Evolutionary conservation across 2,888 invertebrate species (phyloP), one percentile per base, ranked within the genome.

Genomic region (Cyclophora punctaria): DNA sequence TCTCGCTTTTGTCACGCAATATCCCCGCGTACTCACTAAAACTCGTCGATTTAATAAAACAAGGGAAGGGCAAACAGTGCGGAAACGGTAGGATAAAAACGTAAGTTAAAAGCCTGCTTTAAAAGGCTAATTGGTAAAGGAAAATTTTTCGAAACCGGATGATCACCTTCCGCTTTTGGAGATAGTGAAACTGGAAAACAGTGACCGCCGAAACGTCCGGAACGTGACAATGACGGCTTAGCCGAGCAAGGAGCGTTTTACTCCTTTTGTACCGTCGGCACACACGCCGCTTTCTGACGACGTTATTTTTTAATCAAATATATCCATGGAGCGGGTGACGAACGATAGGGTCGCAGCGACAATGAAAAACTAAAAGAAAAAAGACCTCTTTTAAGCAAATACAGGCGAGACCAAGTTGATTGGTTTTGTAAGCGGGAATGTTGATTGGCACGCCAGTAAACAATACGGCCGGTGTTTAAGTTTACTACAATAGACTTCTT

Each of bases 281-380:
- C 64, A 68, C 68, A 75, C 75, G 71, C 73, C 82, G 80, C 75
- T 81, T 87, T 86, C 88, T 87, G 88, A 86, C 87, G 89, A 88
- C 88, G 87, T 89, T 89, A 89, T 89, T 89, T 89, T 89, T 89
- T 89, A 89, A 89, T 89, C 89, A 89, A 89, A 89, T 89, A 89
- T 89, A 89, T 88, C 88, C 89, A 73, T 77, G 79, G 81, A 79
- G 71, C 85, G 84, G 81, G 82, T 85, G 87, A 88, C 84, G 84
- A 77, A 76, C 83, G 84, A 83, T 85, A 85, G 87, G 88, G 87
- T 84, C 80, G 83, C 74, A 79, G 73, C 73, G 82, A 75, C 80
- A 83, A 76, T 80, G 80, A 53, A 75, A 83, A 86, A 81, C 80
- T 78, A 87, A 87, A 87, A 86, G 77, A 79, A 83, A 85, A 84